Percentiles rank a stretch among this genome's conserved stretches.
Evolutionary conservation across 1,140 invertebrate genomes (phyloP).

Genomic region (Periplaneta americana): DNA sequence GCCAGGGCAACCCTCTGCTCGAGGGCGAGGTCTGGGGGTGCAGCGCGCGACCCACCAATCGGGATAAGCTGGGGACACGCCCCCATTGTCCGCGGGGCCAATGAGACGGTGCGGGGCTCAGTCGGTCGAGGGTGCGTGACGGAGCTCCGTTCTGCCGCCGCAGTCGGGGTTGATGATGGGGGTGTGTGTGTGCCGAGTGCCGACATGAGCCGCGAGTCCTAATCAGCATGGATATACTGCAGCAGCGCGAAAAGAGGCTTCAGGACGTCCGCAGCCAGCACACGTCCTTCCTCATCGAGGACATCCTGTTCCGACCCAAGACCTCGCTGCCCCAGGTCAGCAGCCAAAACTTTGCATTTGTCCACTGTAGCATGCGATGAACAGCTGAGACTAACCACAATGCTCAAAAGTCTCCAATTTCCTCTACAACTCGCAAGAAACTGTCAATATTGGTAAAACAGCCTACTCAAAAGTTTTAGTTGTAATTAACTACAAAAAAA

Average conservation of each 20-base stretch:
- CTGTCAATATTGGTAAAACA: background rate
- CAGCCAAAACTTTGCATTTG: too few relatives aligned
- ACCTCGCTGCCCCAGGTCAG: slow-evolving; percentile 13
- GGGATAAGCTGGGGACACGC: background rate
- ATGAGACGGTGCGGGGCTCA: background rate
- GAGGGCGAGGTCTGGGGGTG: background rate
- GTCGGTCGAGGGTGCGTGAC: background rate
- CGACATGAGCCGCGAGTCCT: background rate
- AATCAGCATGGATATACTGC: background rate
- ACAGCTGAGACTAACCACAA: background rate
- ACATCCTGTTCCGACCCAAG: slow-evolving; percentile 17
- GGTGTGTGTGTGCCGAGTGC: background rate
- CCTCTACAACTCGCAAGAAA: background rate
- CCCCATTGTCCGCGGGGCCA: background rate
- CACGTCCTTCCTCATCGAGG: slow-evolving; percentile 18
- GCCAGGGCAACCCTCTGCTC: background rate
- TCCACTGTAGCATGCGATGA: background rate
- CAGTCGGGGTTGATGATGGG: background rate
- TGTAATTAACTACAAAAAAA: too few relatives aligned
- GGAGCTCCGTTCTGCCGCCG: background rate
- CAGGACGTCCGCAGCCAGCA: background rate
- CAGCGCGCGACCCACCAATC: background rate
- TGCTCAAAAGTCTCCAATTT: too few relatives aligned
- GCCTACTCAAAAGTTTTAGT: background rate
- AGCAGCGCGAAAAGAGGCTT: slow-evolving; percentile 1